Percentiles rank a stretch among this genome's conserved stretches.
phyloP scores from a whole-genome alignment of 2,797 vertebrate species.

The Denticeps clupeoides region DNA sequence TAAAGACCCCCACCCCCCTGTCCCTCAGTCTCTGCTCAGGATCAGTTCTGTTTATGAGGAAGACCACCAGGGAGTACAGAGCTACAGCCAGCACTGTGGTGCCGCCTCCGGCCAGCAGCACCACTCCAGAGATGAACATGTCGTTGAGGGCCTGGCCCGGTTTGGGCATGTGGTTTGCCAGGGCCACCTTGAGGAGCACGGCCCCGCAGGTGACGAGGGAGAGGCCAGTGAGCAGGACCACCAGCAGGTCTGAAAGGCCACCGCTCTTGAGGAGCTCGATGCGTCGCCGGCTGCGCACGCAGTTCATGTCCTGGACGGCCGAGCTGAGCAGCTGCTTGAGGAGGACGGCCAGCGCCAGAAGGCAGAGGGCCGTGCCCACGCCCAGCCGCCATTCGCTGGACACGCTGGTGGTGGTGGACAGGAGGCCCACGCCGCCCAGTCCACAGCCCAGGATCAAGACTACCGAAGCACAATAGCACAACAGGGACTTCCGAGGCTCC shows the following conservation, averaged over 20 bases:
- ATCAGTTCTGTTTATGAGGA: constrained; percentile 52
- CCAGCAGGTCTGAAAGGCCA: constrained; percentile 72
- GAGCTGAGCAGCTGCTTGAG: constrained; percentile 95
- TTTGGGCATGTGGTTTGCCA: constrained; percentile 65
- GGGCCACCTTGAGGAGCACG: constrained; percentile 71
- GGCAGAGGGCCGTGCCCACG: constrained; percentile 75
- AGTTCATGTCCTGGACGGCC: constrained; percentile 97
- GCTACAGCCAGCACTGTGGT: constrained; percentile 61
- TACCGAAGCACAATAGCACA: constrained; percentile 82
- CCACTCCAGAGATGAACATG: constrained; percentile 85
- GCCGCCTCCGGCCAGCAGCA: constrained; percentile 67
- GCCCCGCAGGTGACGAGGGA: constrained; percentile 75
- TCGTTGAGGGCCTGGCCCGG: constrained; percentile 69
- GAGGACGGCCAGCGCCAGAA: constrained; percentile 81
- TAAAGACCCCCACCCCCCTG: constrained; percentile 68
- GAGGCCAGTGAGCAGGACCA: constrained; percentile 73
- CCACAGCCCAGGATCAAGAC: constrained; percentile 80
- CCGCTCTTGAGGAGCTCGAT: constrained; percentile 87
- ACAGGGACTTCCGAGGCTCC: constrained; percentile 77
- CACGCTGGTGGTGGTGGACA: constrained; percentile 88
- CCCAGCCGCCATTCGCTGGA: constrained; percentile 91
- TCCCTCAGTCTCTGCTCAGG: constrained; percentile 47
- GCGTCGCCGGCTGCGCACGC: constrained; percentile 73
- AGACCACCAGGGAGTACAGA: constrained; percentile 45
- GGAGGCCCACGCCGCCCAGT: constrained; percentile 76